phyloP scores from a whole-genome alignment of 2,113 vertebrate species.

The Stegastes partitus region DNA sequence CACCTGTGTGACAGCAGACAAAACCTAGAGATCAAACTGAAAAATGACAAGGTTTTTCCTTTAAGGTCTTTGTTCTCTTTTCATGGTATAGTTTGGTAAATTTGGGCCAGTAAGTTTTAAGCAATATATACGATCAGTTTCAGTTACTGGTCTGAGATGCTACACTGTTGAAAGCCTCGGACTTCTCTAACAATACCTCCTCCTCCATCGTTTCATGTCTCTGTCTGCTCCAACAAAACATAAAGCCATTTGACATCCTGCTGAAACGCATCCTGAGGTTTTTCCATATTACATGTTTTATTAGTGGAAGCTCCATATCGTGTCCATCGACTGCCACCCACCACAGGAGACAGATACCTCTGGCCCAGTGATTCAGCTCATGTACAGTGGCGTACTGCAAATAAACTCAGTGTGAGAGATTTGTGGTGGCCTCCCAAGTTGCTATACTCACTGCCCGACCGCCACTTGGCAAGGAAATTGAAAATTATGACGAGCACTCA shows the following conservation, averaged over 20 bases:
- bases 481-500: slow-evolving; percentile 25
- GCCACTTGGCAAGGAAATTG: slow-evolving; percentile 29
- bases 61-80: too few relatives aligned
- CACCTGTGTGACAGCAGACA: too few relatives aligned
- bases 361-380: slow-evolving; percentile 61
- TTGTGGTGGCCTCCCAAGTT: slow-evolving; percentile 73
- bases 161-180: neutral
- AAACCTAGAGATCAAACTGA: too few relatives aligned
- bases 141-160: neutral
- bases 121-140: neutral
- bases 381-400: slow-evolving; percentile 60
- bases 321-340: slow-evolving; percentile 59
- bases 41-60: too few relatives aligned
- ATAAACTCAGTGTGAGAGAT: slow-evolving; percentile 77
- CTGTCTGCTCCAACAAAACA: slow-evolving; percentile 9
- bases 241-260: slow-evolving; percentile 10
- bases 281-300: slow-evolving; percentile 53
- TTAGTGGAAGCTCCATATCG: slow-evolving; percentile 40
- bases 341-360: slow-evolving; percentile 48
- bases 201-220: neutral
- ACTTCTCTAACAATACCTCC: neutral
- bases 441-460: slow-evolving; percentile 37
- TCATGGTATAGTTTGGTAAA: neutral
- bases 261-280: slow-evolving; percentile 24
- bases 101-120: neutral